Percentiles rank a stretch among this genome's conserved stretches.
Evolutionary conservation across 2,888 invertebrate genomes (phyloP).

Genomic region (Rotaria sp.): DNA sequence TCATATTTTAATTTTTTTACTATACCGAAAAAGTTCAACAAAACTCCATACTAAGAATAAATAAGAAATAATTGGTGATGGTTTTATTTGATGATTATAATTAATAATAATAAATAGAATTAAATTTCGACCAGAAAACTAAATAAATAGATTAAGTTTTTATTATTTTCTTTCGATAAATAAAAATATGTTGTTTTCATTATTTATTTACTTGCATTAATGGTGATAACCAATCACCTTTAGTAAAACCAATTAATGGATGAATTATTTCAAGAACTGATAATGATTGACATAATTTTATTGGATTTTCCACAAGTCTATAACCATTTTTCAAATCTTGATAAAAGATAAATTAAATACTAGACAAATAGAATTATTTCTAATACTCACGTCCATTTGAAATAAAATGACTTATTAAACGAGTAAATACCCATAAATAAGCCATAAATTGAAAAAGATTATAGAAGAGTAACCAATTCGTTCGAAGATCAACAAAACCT

Average conservation of each 20-base stretch:
- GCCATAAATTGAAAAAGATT: conserved; percentile 12
- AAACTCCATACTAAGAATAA: conserved; percentile 75
- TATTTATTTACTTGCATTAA: conserved; percentile 63
- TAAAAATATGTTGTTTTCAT: too few species aligned
- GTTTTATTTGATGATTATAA: conserved; percentile 75
- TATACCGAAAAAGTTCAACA: conserved; percentile 73
- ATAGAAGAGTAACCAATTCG: conserved; percentile 2
- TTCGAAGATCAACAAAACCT: not conserved
- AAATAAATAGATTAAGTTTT: conserved; percentile 41
- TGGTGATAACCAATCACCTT: conserved; percentile 67
- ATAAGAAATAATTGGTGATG: conserved; percentile 76
- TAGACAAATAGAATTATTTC: not conserved
- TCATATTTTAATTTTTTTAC: not conserved
- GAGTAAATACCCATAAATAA: conserved; percentile 3
- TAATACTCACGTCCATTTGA: not conserved
- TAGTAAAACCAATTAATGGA: conserved; percentile 78
- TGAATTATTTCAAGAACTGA: conserved; percentile 81
- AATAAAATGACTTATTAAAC: not conserved
- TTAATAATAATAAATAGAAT: conserved; percentile 75
- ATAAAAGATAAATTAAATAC: not conserved
- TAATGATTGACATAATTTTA: conserved; percentile 65
- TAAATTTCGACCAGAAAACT: conserved; percentile 69
- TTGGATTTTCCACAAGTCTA: conserved; percentile 48
- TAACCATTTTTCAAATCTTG: conserved; percentile 1
- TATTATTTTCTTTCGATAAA: not conserved